Percentiles rank a stretch among this genome's conserved stretches.
Evolutionary conservation across 2,113 vertebrate genomes (phyloP).

Genomic region (Tenebrosternarchus preto): DNA sequence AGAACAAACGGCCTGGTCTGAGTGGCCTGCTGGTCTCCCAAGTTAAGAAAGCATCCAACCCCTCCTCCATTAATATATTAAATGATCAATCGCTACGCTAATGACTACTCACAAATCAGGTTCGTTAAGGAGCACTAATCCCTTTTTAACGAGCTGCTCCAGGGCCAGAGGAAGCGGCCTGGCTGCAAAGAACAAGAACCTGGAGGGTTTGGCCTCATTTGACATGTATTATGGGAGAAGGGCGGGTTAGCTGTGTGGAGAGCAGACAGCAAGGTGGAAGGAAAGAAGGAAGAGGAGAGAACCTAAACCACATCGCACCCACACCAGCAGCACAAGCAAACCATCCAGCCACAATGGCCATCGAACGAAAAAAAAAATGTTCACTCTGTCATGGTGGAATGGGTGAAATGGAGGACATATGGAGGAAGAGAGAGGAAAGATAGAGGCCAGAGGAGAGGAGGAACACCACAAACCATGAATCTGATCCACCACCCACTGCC

Average conservation of each 20-base stretch:
- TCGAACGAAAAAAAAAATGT: not conserved
- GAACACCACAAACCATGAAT: slow-evolving; percentile 32
- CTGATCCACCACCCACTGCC: slow-evolving; percentile 18
- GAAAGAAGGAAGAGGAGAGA: not conserved
- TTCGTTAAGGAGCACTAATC: slow-evolving; percentile 62
- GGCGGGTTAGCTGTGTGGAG: not conserved
- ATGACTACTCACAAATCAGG: slow-evolving; percentile 48
- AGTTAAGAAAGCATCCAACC: too few relatives aligned
- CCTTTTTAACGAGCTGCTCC: slow-evolving; percentile 66
- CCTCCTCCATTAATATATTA: slow-evolving; percentile 44
- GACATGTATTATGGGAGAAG: slow-evolving; percentile 30
- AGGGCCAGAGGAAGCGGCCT: slow-evolving; percentile 1
- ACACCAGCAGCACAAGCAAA: slow-evolving; percentile 22
- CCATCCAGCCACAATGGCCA: not conserved
- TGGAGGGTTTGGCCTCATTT: slow-evolving; percentile 34
- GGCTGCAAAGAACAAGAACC: slow-evolving; percentile 3
- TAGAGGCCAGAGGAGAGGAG: not conserved
- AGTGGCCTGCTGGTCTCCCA: not conserved
- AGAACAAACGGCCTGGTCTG: not conserved
- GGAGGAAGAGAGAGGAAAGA: not conserved
- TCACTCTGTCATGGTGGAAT: slow-evolving; percentile 18
- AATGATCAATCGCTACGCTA: slow-evolving; percentile 58
- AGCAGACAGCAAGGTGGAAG: not conserved
- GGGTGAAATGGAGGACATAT: not conserved
- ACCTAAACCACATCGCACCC: not conserved